phyloP scores from a whole-genome alignment of 2,888 invertebrate species.

The Cosmia trapezina region DNA sequence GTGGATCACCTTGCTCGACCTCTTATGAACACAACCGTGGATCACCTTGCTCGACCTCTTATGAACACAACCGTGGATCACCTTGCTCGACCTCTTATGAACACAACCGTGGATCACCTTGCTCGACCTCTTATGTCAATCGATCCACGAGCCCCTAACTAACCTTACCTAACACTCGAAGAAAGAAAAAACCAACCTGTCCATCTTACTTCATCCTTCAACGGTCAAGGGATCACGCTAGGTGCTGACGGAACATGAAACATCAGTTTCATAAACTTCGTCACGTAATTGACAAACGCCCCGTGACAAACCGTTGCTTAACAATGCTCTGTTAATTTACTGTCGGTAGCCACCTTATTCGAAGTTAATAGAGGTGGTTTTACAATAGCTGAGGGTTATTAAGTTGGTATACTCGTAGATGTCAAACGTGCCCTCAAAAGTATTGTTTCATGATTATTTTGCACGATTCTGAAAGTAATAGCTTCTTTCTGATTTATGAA shows the following conservation, averaged over 20 bases:
- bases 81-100: too few species aligned
- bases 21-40: too few species aligned
- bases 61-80: too few species aligned
- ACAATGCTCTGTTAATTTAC: slow-evolving; percentile 23
- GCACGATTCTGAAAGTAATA: slow-evolving; percentile 35
- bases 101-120: too few species aligned
- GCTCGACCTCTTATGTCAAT: too few species aligned
- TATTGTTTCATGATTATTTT: slow-evolving; percentile 37
- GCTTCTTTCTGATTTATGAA: slow-evolving; percentile 5
- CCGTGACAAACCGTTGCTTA: slow-evolving; percentile 52
- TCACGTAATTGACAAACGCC: slow-evolving; percentile 46
- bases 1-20: too few species aligned
- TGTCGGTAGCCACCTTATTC: slow-evolving; percentile 7
- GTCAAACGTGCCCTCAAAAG: slow-evolving; percentile 23
- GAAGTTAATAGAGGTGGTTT: slow-evolving; percentile 7
- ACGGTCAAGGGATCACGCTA: slow-evolving; percentile 38
- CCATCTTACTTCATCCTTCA: slow-evolving; percentile 26
- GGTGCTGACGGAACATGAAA: slow-evolving; percentile 33
- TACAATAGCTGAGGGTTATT: neutral
- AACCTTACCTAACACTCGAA: slow-evolving; percentile 5
- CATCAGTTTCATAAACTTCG: slow-evolving; percentile 45
- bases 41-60: too few species aligned
- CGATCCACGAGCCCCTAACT: neutral
- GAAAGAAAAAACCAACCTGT: neutral
- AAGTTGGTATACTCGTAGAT: slow-evolving; percentile 23